These are phyloP conservation scores for Xestia ashworthii DNA, from an alignment of 2,888 invertebrate species.

Conservation along the genomic window DNA sequence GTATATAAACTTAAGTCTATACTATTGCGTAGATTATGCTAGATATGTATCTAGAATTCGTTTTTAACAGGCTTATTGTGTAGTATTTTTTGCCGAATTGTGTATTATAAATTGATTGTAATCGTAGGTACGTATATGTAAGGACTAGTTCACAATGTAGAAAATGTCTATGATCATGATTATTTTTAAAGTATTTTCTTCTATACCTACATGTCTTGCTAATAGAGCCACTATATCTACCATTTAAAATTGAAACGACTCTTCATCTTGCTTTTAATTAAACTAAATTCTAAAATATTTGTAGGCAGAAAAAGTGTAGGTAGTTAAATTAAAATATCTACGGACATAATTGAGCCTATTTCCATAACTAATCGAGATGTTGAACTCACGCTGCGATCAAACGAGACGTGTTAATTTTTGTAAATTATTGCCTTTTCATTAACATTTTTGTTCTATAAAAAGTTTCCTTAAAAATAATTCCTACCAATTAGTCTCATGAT, in stretches of 20 bases:
- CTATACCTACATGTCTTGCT: background rate
- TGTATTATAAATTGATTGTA: background rate
- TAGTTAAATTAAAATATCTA: conserved; percentile 54
- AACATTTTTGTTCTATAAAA: conserved; percentile 48
- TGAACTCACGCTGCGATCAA: conserved; percentile 64
- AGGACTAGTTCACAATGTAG: background rate
- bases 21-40: background rate
- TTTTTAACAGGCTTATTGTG: conserved; percentile 19
- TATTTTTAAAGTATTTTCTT: background rate
- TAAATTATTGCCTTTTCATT: conserved; percentile 50
- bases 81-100: background rate
- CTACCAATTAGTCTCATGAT: conserved; percentile 35
- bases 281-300: conserved; percentile 39
- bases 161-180: background rate
- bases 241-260: background rate
- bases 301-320: conserved; percentile 38
- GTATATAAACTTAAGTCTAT: background rate
- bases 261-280: conserved; percentile 15
- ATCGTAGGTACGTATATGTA: background rate
- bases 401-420: conserved; percentile 60
- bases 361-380: conserved; percentile 66
- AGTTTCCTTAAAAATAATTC: conserved; percentile 14
- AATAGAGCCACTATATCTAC: background rate
- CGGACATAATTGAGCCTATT: conserved; percentile 49
- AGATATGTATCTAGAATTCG: conserved; percentile 9